phyloP scores from a whole-genome alignment of 2,888 invertebrate genomes.

The Mimachlamys varia region DNA sequence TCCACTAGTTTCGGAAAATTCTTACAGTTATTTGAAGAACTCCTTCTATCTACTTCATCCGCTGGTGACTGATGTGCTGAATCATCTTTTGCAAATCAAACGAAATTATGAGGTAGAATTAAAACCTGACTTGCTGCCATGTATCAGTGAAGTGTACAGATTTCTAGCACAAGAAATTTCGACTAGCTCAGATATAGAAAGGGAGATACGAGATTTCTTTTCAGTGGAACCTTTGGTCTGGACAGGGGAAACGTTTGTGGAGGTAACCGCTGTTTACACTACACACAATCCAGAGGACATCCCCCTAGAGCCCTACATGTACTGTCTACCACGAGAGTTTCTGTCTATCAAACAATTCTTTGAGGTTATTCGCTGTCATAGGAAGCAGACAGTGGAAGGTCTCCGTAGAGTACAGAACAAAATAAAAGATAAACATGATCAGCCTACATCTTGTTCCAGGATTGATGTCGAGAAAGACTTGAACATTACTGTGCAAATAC shows the following conservation, averaged over 20 bases:
- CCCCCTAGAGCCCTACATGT: constrained; percentile 55
- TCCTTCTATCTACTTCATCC: constrained; percentile 51
- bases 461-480: constrained; percentile 46
- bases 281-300: constrained; percentile 42
- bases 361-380: constrained; percentile 48
- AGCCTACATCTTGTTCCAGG: neutral
- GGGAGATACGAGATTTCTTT: neutral
- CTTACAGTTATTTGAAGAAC: constrained; percentile 2
- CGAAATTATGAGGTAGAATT: constrained; percentile 43
- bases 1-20: constrained; percentile 45
- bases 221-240: constrained; percentile 46
- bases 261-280: constrained; percentile 45
- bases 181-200: neutral
- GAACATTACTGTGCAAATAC: constrained; percentile 52
- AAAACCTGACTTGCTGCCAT: constrained; percentile 45
- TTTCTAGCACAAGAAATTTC: constrained; percentile 9
- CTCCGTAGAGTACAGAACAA: constrained; percentile 46
- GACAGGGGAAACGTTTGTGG: constrained; percentile 57
- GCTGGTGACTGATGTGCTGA: constrained; percentile 41
- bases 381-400: constrained; percentile 44
- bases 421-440: constrained; percentile 48
- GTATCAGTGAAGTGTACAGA: constrained; percentile 49
- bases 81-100: constrained; percentile 48
- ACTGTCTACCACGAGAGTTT: constrained; percentile 54
- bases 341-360: constrained; percentile 46